These are phyloP conservation scores for Todiramphus chloris DNA, from an alignment of 2,113 vertebrate genomes.

Conservation along the genomic window DNA sequence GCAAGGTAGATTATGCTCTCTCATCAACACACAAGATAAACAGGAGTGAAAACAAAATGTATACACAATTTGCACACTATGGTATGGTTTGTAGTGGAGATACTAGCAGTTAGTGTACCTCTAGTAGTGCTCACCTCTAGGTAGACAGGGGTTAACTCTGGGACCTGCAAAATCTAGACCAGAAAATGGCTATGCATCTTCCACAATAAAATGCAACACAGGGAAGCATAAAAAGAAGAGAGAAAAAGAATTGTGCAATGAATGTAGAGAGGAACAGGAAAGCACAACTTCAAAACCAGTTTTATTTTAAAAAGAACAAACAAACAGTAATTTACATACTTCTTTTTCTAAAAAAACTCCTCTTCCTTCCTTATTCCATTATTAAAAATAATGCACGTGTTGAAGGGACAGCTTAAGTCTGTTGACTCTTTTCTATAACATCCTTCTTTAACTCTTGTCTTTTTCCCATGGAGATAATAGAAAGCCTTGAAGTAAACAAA, in stretches of 20 bases:
- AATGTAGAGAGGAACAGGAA: neutral
- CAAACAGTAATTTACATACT: neutral
- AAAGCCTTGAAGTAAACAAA: conserved; percentile 2
- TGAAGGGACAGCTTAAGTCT: neutral
- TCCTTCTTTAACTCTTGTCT: neutral
- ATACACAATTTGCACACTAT: neutral
- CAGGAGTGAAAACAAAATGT: neutral
- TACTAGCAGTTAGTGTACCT: neutral
- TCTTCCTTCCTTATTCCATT: neutral
- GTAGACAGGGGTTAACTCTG: neutral
- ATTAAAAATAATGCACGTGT: conserved; percentile 4
- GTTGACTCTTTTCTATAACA: neutral
- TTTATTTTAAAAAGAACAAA: neutral
- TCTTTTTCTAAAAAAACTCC: neutral
- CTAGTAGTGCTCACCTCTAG: neutral
- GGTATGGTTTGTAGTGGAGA: neutral
- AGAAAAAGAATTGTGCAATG: neutral
- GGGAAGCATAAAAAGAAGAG: neutral
- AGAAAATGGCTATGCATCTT: neutral
- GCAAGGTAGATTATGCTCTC: neutral
- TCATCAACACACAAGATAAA: neutral
- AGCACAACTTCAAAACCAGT: neutral
- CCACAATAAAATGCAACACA: neutral
- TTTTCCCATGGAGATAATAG: neutral
- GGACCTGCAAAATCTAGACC: neutral